Conservation (phyloP, 2,797 vertebrate species). For the Crenuchus spilurus region DNA sequence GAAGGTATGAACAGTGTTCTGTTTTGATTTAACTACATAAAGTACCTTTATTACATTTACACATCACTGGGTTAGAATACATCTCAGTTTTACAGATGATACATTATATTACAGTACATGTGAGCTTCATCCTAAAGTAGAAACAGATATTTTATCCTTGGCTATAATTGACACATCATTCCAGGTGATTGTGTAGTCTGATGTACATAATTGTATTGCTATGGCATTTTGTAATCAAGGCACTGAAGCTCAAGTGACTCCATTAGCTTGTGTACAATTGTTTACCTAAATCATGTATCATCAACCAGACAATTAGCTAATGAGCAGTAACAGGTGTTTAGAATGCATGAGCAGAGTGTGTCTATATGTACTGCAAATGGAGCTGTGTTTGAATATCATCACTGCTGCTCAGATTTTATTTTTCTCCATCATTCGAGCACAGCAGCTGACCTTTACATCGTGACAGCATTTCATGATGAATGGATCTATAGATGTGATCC, state of each 20-base stretch:
- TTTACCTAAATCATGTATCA: constrained; percentile 41
- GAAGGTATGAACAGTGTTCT: too few relatives aligned
- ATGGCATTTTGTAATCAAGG: constrained; percentile 26
- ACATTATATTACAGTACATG: background rate
- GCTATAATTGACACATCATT: constrained; percentile 5
- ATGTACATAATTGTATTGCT: constrained; percentile 26
- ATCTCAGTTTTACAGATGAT: background rate
- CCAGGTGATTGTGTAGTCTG: constrained; percentile 15
- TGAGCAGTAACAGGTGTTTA: constrained; percentile 20
- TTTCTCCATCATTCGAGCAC: too few relatives aligned
- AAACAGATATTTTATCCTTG: background rate
- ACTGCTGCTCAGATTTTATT: too few relatives aligned
- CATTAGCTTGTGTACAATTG: constrained; percentile 39
- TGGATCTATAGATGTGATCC: too few relatives aligned
- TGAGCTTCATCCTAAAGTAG: background rate
- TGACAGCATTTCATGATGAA: too few relatives aligned
- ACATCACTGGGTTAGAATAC: background rate
- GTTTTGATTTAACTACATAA: too few relatives aligned
- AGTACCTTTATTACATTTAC: too few relatives aligned
- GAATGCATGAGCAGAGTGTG: constrained; percentile 14
- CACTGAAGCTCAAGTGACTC: constrained; percentile 21
- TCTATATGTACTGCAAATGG: constrained; percentile 15
- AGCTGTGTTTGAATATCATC: background rate
- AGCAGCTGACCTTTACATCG: too few relatives aligned
- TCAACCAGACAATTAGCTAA: constrained; percentile 34